These are phyloP conservation scores for Bos javanicus DNA, from an alignment of 2,113 vertebrate species.

Conservation along the genomic window DNA sequence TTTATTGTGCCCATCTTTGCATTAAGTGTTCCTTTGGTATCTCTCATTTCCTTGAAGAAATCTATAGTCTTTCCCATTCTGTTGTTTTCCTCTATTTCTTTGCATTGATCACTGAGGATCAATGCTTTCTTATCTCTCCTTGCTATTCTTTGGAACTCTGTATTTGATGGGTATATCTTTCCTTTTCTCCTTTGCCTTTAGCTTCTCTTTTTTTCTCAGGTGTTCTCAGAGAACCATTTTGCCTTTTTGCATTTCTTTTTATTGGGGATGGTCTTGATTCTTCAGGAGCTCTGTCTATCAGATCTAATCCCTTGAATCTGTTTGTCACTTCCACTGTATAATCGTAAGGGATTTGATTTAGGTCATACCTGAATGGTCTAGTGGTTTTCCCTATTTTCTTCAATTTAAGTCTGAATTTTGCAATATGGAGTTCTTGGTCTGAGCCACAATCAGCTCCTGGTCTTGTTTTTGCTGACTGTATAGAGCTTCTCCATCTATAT, in stretches of 20 bases:
- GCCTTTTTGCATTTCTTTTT: neutral
- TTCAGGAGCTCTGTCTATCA: neutral
- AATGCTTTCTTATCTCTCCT: neutral
- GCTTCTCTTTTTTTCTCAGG: neutral
- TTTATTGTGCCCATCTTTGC: neutral
- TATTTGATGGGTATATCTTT: neutral
- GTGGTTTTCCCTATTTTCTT: neutral
- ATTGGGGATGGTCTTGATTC: neutral
- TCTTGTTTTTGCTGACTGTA: neutral
- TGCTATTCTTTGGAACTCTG: neutral
- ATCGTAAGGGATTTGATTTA: neutral
- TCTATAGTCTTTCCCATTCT: neutral
- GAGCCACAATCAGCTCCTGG: neutral
- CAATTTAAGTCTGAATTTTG: neutral
- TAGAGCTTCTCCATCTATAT: neutral
- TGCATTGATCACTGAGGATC: neutral
- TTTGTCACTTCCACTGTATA: neutral
- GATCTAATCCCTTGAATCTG: neutral
- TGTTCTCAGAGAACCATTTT: neutral
- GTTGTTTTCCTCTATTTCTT: neutral
- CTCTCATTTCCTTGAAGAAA: neutral
- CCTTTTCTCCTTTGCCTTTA: neutral
- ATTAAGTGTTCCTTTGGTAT: neutral
- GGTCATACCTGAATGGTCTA: neutral
- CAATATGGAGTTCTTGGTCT: neutral